phyloP scores from a whole-genome alignment of 2,113 vertebrate genomes.

The Rallus limicola region DNA sequence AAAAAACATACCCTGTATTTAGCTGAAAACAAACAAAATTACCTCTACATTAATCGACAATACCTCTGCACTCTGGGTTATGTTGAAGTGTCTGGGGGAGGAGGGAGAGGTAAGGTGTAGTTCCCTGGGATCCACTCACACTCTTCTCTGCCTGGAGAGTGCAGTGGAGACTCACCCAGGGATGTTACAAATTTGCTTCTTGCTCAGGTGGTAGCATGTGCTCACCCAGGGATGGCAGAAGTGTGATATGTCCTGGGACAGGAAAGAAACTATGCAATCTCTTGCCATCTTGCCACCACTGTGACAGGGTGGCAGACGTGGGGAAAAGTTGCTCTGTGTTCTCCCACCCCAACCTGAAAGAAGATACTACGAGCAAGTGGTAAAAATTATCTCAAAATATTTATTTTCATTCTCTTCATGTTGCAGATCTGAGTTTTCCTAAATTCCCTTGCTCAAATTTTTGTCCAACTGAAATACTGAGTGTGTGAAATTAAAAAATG shows the following conservation, averaged over 20 bases:
- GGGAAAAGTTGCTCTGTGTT: neutral
- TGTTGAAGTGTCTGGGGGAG: neutral
- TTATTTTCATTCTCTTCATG: neutral
- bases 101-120: neutral
- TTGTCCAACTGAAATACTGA: neutral
- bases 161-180: neutral
- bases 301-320: neutral
- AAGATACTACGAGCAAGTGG: neutral
- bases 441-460: neutral
- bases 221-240: neutral
- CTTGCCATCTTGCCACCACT: neutral
- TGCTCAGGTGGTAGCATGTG: neutral
- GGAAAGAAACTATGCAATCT: neutral
- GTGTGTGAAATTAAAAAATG: neutral
- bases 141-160: neutral
- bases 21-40: neutral
- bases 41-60: neutral
- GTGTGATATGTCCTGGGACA: neutral
- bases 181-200: neutral
- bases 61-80: neutral
- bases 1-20: neutral
- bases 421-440: neutral
- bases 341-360: neutral
- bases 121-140: neutral
- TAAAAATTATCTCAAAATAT: neutral